phyloP scores from a whole-genome alignment of 1,140 invertebrate genomes.

The Phymastichus coffea region DNA sequence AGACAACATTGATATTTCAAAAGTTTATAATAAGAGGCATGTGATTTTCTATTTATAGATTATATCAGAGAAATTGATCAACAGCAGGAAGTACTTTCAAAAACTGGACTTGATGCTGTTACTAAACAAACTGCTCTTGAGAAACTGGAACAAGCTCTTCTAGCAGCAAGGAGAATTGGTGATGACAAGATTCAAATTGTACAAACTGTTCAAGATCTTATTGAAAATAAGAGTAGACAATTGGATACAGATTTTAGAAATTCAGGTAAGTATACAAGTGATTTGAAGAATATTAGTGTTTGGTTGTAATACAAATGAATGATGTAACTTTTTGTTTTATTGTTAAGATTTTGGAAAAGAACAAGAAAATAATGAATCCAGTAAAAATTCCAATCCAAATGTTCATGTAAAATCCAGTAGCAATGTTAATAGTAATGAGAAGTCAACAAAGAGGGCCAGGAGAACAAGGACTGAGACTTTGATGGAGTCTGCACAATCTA shows the following conservation, averaged over 20 bases:
- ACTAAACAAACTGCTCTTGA: conserved; percentile 59
- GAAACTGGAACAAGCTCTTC: conserved; percentile 76
- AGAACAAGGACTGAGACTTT: conserved; percentile 64
- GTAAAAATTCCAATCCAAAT: conserved; percentile 49
- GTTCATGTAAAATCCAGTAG: conserved; percentile 42
- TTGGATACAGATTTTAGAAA: conserved; percentile 83
- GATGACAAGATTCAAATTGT: conserved; percentile 91
- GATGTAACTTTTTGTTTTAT: neutral
- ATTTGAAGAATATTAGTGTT: neutral
- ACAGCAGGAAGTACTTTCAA: conserved; percentile 51
- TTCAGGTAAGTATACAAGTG: conserved; percentile 58
- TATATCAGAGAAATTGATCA: conserved; percentile 65
- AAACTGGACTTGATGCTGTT: conserved; percentile 50
- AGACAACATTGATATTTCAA: neutral
- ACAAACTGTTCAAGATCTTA: conserved; percentile 83
- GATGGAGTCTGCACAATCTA: conserved; percentile 46
- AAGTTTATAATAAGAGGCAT: neutral
- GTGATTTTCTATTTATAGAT: conserved; percentile 45
- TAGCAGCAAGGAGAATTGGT: conserved; percentile 87
- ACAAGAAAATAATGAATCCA: conserved; percentile 58
- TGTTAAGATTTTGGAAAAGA: conserved; percentile 66
- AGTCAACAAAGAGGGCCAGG: conserved; percentile 65
- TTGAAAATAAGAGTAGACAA: conserved; percentile 86
- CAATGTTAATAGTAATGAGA: conserved; percentile 51
- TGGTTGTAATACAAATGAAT: neutral